These are phyloP conservation scores for Medauroidea extradentata DNA, from an alignment of 1,140 invertebrate genomes.

Conservation along the genomic window DNA sequence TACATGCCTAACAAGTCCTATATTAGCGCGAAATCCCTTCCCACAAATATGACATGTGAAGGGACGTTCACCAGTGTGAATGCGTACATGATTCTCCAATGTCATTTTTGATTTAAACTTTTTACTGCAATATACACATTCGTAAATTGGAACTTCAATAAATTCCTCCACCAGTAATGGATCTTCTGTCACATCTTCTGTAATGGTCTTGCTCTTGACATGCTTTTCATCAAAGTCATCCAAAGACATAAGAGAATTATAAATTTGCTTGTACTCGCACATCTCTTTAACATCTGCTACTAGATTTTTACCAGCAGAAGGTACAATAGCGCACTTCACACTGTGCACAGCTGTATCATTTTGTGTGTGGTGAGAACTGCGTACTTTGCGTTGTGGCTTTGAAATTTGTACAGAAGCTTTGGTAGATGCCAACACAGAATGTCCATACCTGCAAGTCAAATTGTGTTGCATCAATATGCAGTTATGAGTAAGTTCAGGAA, in stretches of 20 bases:
- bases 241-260: too few species aligned
- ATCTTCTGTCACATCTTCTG: neutral
- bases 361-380: too few species aligned
- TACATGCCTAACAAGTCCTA: slow-evolving; percentile 5
- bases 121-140: slow-evolving; percentile 14
- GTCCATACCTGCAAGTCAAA: neutral
- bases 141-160: neutral
- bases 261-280: neutral
- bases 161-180: neutral
- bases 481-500: too few species aligned
- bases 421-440: neutral
- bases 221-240: too few species aligned
- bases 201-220: too few species aligned
- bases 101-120: neutral
- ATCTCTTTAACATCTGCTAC: neutral
- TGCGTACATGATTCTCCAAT: slow-evolving; percentile 7
- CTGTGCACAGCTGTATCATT: neutral
- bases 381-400: too few species aligned
- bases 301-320: neutral
- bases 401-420: neutral
- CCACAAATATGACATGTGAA: slow-evolving; percentile 14
- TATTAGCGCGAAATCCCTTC: slow-evolving; percentile 3
- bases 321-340: neutral
- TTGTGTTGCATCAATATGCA: too few species aligned
- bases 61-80: neutral